Evolutionary conservation across 2,113 vertebrate genomes (phyloP), one percentile per base, ranked within the genome.

Genomic region (Chlorodrepanis virens): DNA sequence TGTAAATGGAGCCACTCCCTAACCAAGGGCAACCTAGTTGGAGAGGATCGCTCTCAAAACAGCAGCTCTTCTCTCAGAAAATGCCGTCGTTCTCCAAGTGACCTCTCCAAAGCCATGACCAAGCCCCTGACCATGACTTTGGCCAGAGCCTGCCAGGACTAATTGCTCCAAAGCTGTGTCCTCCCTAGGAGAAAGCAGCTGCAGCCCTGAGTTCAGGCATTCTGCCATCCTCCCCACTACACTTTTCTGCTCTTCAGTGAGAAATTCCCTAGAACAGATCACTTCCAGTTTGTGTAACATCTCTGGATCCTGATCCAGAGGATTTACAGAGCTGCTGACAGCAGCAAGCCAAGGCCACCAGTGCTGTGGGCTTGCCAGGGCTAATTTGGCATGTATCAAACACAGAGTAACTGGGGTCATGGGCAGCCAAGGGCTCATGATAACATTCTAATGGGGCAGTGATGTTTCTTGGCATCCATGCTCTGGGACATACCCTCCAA

Each of bases 1-100:
- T 77, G 72, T 70, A 91, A 94, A 93, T 31, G 85, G 44, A 87
- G 74, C 84, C 98, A 97, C 96, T 98, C 98, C 97, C 86, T 72
- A 89, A 94, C 84, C 87, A 50, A 42, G 70, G 87, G 90, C 60
- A 80, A n/a, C 69, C 71, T 65, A 3, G 1, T 49, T 79, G 68
- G 28, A 88, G 50, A 96, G 59, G 29, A 24, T 61, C 90, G 52
- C 61, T 86, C 93, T 96, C 82, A 54, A 74, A 90, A 33, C 65
- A 82, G 83, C 72, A 90, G 21, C 28, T 91, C 82, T 95, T 11
- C 27, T 65, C 56, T 81, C 39, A 57, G 50, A 75, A 94, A 76
- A 39, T 14, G 19, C 11, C 75, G 45, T 60, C 67, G 61, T 47
- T 95, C 72, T 91, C 45, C 77, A 83, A 75, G 61, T 61, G 44